Evolutionary conservation across 2,797 vertebrate genomes (phyloP).

Genomic region (Poeciliopsis infans): DNA sequence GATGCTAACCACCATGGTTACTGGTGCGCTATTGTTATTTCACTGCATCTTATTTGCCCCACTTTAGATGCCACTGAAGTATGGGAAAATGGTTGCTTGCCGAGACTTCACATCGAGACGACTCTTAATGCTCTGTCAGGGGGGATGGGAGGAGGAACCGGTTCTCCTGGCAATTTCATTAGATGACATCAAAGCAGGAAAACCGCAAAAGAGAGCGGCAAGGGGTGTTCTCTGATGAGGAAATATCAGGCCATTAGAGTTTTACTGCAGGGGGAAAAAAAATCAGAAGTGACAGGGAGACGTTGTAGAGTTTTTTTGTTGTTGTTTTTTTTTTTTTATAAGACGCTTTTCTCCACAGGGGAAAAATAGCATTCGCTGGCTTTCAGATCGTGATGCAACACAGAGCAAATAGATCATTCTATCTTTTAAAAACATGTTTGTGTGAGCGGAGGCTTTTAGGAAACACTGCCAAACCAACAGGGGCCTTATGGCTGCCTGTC

Average conservation of each 20-base stretch:
- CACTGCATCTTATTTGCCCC: conserved; percentile 62
- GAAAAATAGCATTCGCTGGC: conserved; percentile 12
- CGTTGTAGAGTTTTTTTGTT: conserved; percentile 21
- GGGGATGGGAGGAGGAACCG: conserved; percentile 54
- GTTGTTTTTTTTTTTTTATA: too few species aligned
- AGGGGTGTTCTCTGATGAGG: conserved; percentile 51
- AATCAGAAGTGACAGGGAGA: conserved; percentile 31
- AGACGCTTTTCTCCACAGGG: conserved; percentile 31
- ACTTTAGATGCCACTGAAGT: conserved; percentile 50
- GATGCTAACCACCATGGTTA: conserved; percentile 45
- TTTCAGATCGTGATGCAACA: conserved; percentile 29
- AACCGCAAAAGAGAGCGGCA: conserved; percentile 57
- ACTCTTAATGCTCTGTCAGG: conserved; percentile 63
- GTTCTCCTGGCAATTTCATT: conserved; percentile 71
- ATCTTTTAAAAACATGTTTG: conserved; percentile 1
- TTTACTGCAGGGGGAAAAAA: conserved; percentile 20
- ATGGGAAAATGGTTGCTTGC: conserved; percentile 53
- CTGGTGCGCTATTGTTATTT: conserved; percentile 59
- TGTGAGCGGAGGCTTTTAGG: conserved; percentile 11
- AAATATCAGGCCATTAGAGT: conserved; percentile 54
- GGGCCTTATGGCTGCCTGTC: not conserved
- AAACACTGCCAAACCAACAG: conserved; percentile 1
- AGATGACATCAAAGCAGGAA: conserved; percentile 69
- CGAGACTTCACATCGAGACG: conserved; percentile 46
- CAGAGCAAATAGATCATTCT: conserved; percentile 1